These are phyloP conservation scores for Crotalus horridus DNA, from an alignment of 2,113 vertebrate genomes.

Conservation along the genomic window DNA sequence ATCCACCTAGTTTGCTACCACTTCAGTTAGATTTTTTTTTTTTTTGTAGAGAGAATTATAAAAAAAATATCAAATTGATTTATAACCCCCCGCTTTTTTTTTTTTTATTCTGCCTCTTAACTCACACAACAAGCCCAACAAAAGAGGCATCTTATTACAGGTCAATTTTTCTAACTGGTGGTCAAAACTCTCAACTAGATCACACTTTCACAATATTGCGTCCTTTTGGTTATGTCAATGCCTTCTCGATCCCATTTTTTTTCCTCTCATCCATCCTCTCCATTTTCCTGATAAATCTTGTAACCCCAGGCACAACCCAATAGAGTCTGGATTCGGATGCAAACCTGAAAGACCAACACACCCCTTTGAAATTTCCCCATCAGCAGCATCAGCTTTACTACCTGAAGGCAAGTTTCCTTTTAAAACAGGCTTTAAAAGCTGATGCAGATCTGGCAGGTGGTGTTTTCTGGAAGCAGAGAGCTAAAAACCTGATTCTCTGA, in stretches of 20 bases:
- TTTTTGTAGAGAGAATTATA: neutral
- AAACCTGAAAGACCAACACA: neutral
- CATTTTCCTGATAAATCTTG: neutral
- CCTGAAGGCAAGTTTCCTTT: neutral
- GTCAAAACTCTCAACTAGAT: neutral
- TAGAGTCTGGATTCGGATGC: neutral
- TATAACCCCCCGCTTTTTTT: neutral
- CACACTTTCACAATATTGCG: neutral
- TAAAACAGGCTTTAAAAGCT: neutral
- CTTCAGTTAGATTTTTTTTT: neutral
- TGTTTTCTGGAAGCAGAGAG: neutral
- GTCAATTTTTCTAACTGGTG: neutral
- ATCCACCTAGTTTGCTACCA: neutral
- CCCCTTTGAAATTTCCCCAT: neutral
- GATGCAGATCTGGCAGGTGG: neutral
- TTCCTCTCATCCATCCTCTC: neutral
- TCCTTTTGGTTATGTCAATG: neutral
- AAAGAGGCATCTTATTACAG: neutral
- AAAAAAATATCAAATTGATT: neutral
- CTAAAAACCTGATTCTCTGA: neutral
- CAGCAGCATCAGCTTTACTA: neutral
- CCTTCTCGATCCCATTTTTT: neutral
- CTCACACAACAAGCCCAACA: neutral
- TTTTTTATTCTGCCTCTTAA: neutral
- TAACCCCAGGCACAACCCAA: neutral